Evolutionary conservation across 2,113 vertebrate genomes (phyloP).

Genomic region (Ploceus nigricollis): DNA sequence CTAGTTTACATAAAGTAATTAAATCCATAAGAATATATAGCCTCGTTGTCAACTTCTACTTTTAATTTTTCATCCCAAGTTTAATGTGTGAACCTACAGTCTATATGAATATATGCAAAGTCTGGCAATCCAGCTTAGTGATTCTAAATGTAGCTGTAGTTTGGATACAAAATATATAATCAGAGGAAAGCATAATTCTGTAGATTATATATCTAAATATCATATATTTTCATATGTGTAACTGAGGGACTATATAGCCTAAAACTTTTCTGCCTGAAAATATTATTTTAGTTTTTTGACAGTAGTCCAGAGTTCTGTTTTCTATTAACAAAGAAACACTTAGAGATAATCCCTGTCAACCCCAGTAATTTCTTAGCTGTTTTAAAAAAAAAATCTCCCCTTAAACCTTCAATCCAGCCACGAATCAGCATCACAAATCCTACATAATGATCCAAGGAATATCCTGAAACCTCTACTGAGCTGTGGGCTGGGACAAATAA

Average conservation of each 20-base stretch:
- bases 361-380: not conserved
- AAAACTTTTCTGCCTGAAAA: not conserved
- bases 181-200: not conserved
- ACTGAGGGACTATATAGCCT: not conserved
- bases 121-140: not conserved
- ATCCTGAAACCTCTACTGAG: not conserved
- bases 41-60: not conserved
- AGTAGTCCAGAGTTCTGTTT: not conserved
- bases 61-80: not conserved
- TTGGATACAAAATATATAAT: not conserved
- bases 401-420: not conserved
- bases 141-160: not conserved
- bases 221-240: not conserved
- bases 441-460: not conserved
- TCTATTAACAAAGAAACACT: not conserved
- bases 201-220: not conserved
- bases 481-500: not conserved
- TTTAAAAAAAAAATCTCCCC: not conserved
- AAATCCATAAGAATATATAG: not conserved
- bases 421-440: not conserved
- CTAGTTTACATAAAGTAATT: not conserved
- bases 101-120: not conserved
- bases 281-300: not conserved
- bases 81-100: not conserved
- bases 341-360: not conserved